phyloP scores from a whole-genome alignment of 2,113 vertebrate genomes.

The Scatophagus argus region DNA sequence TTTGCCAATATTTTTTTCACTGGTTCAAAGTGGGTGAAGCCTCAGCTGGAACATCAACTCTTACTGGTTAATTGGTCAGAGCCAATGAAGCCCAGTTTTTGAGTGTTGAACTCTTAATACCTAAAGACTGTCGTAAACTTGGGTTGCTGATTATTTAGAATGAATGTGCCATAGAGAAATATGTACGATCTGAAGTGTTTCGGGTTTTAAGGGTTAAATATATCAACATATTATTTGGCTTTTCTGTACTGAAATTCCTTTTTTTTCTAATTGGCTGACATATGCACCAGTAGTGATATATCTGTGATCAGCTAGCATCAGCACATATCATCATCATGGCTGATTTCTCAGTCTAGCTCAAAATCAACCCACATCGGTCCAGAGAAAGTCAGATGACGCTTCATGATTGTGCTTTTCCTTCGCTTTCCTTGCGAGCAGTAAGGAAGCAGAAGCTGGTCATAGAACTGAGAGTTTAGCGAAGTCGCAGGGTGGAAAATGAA shows the following conservation, averaged over 20 bases:
- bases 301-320: not conserved
- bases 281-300: not conserved
- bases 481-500: not conserved
- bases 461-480: not conserved
- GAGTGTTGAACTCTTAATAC: too few species aligned
- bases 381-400: not conserved
- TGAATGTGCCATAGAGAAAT: not conserved
- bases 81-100: too few species aligned
- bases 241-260: slow-evolving; percentile 10
- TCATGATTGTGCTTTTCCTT: not conserved
- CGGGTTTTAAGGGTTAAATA: not conserved
- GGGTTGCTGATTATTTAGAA: not conserved
- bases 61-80: not conserved
- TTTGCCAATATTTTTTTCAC: not conserved
- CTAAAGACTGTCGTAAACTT: not conserved
- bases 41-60: too few species aligned
- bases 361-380: not conserved
- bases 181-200: not conserved
- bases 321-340: not conserved
- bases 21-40: too few species aligned
- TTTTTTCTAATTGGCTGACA: not conserved
- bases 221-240: slow-evolving; percentile 23
- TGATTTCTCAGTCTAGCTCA: not conserved
- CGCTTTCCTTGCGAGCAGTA: not conserved
- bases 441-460: not conserved